Conservation (phyloP, 2,797 vertebrate genomes). For the Siniperca scherzeri region DNA sequence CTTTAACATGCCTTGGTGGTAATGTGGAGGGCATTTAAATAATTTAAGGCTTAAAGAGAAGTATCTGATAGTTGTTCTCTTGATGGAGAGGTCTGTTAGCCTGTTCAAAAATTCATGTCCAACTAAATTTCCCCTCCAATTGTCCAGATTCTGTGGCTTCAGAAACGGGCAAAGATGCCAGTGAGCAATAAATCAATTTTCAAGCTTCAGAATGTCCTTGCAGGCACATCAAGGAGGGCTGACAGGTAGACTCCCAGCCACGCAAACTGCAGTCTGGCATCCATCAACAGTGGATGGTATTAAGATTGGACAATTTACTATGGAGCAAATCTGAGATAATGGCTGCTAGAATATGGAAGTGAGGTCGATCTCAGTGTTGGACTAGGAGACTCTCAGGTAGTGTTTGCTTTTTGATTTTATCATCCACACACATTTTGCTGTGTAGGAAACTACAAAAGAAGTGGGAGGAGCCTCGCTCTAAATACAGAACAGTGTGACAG, state of each 20-base stretch:
- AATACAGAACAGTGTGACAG: neutral
- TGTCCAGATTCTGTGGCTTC: slow-evolving; percentile 4
- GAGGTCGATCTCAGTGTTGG: neutral
- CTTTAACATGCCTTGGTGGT: neutral
- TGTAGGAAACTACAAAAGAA: neutral
- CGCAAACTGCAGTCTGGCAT: slow-evolving; percentile 36
- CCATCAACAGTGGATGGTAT: slow-evolving; percentile 18
- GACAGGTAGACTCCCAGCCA: slow-evolving; percentile 23
- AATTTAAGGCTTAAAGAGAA: neutral
- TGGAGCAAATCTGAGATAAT: slow-evolving; percentile 11
- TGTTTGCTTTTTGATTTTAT: neutral
- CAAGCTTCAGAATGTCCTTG: slow-evolving; percentile 22
- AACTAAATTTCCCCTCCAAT: neutral
- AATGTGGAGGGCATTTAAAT: neutral
- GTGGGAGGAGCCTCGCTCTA: neutral
- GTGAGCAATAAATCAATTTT: slow-evolving; percentile 19
- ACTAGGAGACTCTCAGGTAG: neutral
- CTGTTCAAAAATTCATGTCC: slow-evolving; percentile 18
- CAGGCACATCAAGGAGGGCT: slow-evolving; percentile 21
- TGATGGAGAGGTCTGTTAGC: slow-evolving; percentile 5
- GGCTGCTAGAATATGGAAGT: neutral
- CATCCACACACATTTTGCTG: neutral
- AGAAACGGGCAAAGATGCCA: slow-evolving; percentile 17
- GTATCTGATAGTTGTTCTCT: neutral
- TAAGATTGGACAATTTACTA: slow-evolving; percentile 10